Evolutionary conservation across 2,888 invertebrate genomes (phyloP), one percentile per base, ranked within the genome.

Genomic region (Conchocele bisecta): DNA sequence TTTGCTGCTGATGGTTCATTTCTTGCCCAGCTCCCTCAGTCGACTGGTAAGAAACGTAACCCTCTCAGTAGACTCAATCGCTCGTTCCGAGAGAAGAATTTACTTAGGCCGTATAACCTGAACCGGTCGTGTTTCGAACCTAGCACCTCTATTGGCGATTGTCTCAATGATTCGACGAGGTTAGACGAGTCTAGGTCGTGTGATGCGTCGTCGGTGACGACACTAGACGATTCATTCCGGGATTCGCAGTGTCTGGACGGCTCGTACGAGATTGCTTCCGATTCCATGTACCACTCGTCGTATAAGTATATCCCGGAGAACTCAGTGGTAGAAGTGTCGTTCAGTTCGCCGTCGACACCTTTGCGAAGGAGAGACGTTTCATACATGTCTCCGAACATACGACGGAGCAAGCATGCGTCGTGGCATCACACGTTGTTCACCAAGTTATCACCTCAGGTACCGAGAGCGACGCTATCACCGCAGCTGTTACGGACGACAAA

Each of bases 341-440:
- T 71, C 53, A 64, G 73, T n/a, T 70, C 74, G 4, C 74, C 77
- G 22, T 71, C 70, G 48, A 57, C 68, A 29, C 74, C 46, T 1
- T 53, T 31, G 3, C 67, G 61, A 50, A 44, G 60, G 50, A 46
- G 65, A 57, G 65, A 74, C 41, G 63, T 67, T 29, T 51, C 44
- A 17, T 70, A 64, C 61, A 61, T 74, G 68, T 77, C 77, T 20
- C 77, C 77, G 1, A 74, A 71, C 61, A 77, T 71, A 1, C 57
- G 74, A 20, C 48, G 77, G 61, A 71, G 61, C 56, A 77, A 77
- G 61, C 59, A 74, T 41, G 81, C 82, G 9, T 83, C 82, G 1
- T 83, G 82, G 82, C 81, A 83, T 74, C 70, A 79, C n/a, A 81
- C 79, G 33, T 64, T 72, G 66, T 79, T 77, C 28, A 73, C 77